phyloP scores from a whole-genome alignment of 2,888 invertebrate species.

The Leucophenga montana region DNA sequence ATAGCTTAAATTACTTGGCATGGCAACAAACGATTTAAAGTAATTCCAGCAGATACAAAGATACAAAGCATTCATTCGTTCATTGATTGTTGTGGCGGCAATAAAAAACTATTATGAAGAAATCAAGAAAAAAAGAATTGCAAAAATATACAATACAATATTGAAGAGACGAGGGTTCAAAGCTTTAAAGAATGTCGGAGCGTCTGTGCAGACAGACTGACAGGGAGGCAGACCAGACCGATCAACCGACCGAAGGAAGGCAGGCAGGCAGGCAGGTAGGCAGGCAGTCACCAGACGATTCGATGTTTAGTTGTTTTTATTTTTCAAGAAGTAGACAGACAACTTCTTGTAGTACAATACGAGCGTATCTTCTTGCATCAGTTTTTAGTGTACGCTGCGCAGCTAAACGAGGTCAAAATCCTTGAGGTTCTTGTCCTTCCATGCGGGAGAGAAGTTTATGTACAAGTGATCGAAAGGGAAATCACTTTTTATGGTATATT shows the following conservation, averaged over 20 bases:
- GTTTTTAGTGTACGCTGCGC: slow-evolving; percentile 16
- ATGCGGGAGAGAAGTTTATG: slow-evolving; percentile 10
- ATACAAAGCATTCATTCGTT: slow-evolving; percentile 10
- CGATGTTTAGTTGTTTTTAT: not conserved
- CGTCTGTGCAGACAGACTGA: slow-evolving; percentile 8
- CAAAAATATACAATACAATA: slow-evolving; percentile 31
- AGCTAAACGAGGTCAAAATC: slow-evolving; percentile 69
- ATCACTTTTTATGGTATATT: not conserved
- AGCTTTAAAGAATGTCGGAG: too few relatives aligned
- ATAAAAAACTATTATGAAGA: slow-evolving; percentile 17
- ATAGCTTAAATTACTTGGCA: slow-evolving; percentile 53
- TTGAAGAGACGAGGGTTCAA: slow-evolving; percentile 26
- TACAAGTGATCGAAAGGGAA: not conserved
- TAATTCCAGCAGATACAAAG: slow-evolving; percentile 8
- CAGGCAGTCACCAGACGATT: not conserved
- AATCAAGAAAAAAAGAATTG: slow-evolving; percentile 46
- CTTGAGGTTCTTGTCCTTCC: slow-evolving; percentile 71
- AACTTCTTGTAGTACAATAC: slow-evolving; percentile 31
- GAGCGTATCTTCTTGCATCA: slow-evolving; percentile 36
- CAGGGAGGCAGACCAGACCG: not conserved
- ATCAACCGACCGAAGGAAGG: too few relatives aligned
- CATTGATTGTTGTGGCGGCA: slow-evolving; percentile 30
- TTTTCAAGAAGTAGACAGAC: slow-evolving; percentile 53
- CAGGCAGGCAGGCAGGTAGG: not conserved
- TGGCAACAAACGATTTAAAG: slow-evolving; percentile 47